Evolutionary conservation across 2,113 vertebrate species (phyloP).

Genomic region (Embiotoca jacksoni): DNA sequence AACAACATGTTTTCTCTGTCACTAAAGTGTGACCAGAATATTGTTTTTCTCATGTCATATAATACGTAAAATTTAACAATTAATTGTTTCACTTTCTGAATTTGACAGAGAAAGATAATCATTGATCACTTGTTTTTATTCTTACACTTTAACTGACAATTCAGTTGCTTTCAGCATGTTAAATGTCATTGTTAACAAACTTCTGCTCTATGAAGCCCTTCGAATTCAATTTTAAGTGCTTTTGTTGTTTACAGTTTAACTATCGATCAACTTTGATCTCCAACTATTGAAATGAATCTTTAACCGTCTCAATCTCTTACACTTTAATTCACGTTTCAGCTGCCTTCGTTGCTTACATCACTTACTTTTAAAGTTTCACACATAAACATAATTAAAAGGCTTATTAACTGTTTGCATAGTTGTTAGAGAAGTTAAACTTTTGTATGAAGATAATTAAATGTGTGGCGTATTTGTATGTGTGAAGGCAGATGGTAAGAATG

Average conservation of each 20-base stretch:
- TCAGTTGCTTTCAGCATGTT: not conserved
- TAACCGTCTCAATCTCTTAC: no score
- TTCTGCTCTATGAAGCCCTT: not conserved
- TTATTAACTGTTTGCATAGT: no score
- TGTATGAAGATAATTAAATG: no score
- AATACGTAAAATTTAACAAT: not conserved
- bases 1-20: constrained; percentile 38
- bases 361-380: no score
- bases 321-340: not conserved
- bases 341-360: no score
- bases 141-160: not conserved
- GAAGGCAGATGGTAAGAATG: not conserved
- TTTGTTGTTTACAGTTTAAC: not conserved
- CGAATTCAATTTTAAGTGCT: not conserved
- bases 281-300: no score
- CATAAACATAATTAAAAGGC: no score
- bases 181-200: not conserved
- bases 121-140: not conserved
- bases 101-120: not conserved
- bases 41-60: not conserved
- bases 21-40: constrained; percentile 20
- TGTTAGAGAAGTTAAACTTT: no score
- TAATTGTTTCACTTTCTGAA: not conserved
- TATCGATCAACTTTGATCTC: not conserved
- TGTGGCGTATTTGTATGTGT: not conserved